Base-by-base conservation (phyloP, 2,113 vertebrate genomes). In the Sorex araneus region DNA sequence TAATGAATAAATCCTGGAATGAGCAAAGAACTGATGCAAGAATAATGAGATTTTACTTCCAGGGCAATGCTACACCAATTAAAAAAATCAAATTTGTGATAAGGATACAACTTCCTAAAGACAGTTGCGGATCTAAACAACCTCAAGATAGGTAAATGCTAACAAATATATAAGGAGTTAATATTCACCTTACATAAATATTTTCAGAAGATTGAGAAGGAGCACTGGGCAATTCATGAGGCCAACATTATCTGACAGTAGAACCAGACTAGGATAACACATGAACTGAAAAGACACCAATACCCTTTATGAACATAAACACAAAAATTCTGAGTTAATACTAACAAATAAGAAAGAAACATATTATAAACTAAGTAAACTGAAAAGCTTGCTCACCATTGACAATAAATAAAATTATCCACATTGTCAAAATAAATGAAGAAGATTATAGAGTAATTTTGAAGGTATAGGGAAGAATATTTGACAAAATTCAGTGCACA, bases 381-480 rank as follows among this genome's bases (percentile, higher is more conserved):
- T 30, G 6, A 19, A 64, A 82, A 50, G 3, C 19, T 82, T 50
- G 10, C 23, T 47, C 47, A 36, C 19, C 75, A 60, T 87, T 91
- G 40, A 80, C 86, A 92, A 85, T 66, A 19, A 32, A 27, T 43
- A 18, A 19, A 73, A 64, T 77, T 94, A 50, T n/a, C 18, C n/a
- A 69, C 25, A 76, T 90, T 32, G 47, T 50, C 47, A 50, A 50
- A 60, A 75, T 54, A 40, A 7, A 47, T 50, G 74, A 54, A 43
- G 21, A 28, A 45, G 32, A 25, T 63, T 63, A 43, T 43, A 64
- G 40, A 40, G 47, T 47, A 25, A 73, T n/a, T 18, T 87, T 23
- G 19, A 10, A 64, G 21, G 25, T 30, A 2, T 23, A 87, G 70
- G 23, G 16, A 40, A 77, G 81, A 80, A n/a, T 15, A 32, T 47